Conservation (phyloP, 2,888 invertebrate species). For the Teinopalpus imperialis region DNA sequence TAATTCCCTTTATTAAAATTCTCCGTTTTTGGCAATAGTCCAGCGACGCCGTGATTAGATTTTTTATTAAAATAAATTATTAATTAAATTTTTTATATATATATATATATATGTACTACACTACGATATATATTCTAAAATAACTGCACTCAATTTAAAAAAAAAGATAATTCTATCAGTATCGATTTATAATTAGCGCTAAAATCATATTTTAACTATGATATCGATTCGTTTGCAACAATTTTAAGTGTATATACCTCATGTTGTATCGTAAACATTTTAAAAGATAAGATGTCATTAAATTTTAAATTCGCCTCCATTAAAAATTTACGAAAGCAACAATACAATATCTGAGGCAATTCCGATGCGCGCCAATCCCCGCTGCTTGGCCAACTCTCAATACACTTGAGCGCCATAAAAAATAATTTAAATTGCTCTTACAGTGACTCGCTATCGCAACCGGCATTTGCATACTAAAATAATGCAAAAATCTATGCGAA, state of each 20-base stretch:
- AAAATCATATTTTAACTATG: too few relatives aligned
- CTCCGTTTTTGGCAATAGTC: constrained; percentile 6
- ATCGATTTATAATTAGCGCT: too few relatives aligned
- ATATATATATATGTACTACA: too few relatives aligned
- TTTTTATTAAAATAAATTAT: constrained; percentile 18
- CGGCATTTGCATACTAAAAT: constrained; percentile 80
- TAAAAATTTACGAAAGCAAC: constrained; percentile 64
- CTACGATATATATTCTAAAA: too few relatives aligned
- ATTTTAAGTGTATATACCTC: too few relatives aligned
- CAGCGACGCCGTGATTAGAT: constrained; percentile 5
- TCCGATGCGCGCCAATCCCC: constrained; percentile 49
- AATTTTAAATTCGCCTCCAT: constrained; percentile 58
- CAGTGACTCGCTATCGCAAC: constrained; percentile 74
- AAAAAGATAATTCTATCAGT: too few relatives aligned
- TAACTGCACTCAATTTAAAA: too few relatives aligned
- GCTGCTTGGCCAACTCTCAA: constrained; percentile 70
- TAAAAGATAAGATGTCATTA: constrained; percentile 31
- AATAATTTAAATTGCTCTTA: constrained; percentile 83
- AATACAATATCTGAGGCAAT: constrained; percentile 57
- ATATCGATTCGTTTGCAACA: too few relatives aligned
- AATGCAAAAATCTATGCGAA: constrained; percentile 81
- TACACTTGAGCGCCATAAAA: constrained; percentile 81
- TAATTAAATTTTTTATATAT: constrained; percentile 18
- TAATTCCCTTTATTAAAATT: too few relatives aligned
- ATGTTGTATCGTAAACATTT: constrained; percentile 1